Percentiles rank a stretch among this genome's conserved stretches.
phyloP scores from a whole-genome alignment of 1,140 invertebrate genomes.

The Chrysoperla carnea region DNA sequence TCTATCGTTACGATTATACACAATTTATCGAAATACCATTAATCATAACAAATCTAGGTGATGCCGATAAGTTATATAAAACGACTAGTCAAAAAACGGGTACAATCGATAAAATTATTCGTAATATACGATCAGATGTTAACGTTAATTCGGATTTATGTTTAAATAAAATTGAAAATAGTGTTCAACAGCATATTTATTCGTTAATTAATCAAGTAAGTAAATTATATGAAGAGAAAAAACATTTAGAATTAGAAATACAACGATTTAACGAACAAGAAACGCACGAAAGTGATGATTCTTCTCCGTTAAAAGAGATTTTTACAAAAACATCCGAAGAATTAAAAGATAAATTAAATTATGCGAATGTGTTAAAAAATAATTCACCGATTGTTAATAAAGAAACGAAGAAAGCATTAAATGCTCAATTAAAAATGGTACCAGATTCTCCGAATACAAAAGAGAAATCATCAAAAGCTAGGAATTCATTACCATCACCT shows the following conservation, averaged over 20 bases:
- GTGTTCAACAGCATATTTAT: background rate
- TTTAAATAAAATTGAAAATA: background rate
- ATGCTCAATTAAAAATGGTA: too few relatives aligned
- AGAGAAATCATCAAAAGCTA: too few relatives aligned
- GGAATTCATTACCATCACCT: too few relatives aligned
- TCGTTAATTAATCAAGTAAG: background rate
- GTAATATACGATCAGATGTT: background rate
- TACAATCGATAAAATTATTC: background rate
- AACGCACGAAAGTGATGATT: too few relatives aligned
- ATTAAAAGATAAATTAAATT: too few relatives aligned
- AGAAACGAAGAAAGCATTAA: too few relatives aligned
- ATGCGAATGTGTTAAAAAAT: too few relatives aligned
- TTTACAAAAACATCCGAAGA: too few relatives aligned
- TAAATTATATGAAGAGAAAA: background rate
- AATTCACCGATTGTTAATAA: too few relatives aligned
- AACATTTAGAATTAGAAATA: background rate
- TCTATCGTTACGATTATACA: background rate
- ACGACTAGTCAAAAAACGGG: background rate
- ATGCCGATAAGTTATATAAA: slow-evolving; percentile 1
- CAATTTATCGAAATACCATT: background rate
- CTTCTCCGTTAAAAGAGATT: too few relatives aligned
- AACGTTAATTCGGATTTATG: background rate
- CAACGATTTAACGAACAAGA: background rate
- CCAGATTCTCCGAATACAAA: too few relatives aligned
- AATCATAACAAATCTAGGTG: background rate